A percentile compares a stretch with the other conserved stretches of the same genome.
Evolutionary conservation across 2,113 vertebrate species (phyloP).

Genomic region (Spheniscus mendiculus): DNA sequence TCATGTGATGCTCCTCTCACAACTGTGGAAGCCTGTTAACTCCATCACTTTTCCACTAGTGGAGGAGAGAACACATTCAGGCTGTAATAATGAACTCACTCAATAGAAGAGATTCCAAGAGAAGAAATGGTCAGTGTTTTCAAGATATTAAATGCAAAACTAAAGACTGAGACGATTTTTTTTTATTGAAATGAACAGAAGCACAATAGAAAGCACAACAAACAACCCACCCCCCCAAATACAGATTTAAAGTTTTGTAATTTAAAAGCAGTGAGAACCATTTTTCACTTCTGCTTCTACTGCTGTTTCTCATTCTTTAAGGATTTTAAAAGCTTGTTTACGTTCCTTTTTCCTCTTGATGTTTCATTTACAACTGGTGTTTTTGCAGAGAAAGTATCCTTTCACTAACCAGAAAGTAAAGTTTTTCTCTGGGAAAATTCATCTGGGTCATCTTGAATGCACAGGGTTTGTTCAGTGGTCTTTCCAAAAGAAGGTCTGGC

Average conservation of each 20-base stretch:
- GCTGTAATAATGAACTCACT: background rate
- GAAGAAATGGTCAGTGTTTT: background rate
- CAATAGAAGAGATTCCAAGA: background rate
- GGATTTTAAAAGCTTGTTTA: background rate
- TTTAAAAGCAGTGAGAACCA: background rate
- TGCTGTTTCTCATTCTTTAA: background rate
- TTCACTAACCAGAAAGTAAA: background rate
- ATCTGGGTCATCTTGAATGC: background rate
- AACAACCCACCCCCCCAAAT: background rate
- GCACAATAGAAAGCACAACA: background rate
- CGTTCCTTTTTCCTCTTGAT: background rate
- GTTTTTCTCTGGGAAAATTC: background rate
- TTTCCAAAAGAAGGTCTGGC: background rate
- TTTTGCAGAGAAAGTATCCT: background rate
- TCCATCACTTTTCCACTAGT: background rate
- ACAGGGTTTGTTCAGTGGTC: background rate
- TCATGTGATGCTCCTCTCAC: background rate
- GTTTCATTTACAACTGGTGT: background rate
- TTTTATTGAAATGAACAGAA: background rate
- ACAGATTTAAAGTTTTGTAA: background rate
- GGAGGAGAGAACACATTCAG: background rate
- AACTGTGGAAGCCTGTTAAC: background rate
- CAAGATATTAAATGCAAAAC: background rate
- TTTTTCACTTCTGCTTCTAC: background rate
- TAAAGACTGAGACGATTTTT: background rate